Evolutionary conservation across 2,113 vertebrate species (phyloP), one percentile per base, ranked within the genome.

Genomic region (Serinus canaria): DNA sequence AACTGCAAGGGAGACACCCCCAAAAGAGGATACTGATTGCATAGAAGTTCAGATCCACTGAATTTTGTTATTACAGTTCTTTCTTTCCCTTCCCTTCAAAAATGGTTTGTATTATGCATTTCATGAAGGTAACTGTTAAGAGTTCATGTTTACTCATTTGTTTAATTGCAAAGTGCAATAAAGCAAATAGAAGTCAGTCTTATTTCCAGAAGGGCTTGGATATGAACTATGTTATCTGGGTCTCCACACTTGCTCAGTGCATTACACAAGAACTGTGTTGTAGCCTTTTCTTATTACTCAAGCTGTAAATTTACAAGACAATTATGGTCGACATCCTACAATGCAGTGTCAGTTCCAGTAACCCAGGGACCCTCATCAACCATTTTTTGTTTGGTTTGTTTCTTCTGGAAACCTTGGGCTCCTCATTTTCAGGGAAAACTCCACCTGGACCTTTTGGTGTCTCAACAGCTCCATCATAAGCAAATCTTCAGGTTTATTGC

Each of bases 401-500:
- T 68, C 79, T 92, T 96, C 70, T 72, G 72, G 55, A 73, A 91
- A 73, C 35, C 43, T 55, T 75, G 37, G 37, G 13, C 58, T 87
- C 58, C 63, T n/a, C 43, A 62, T 81, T 85, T 82, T 70, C 35
- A 56, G 67, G 24, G 62, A 53, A 88, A 96, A 58, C 28, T 81
- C 91, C 72, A 97, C 97, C 95, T 97, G 95, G 60, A 92, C 75
- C 35, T 66, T 63, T 87, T 39, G 74, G 87, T 70, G 74, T 87
- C 87, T 96, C 81, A 97, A 96, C 95, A 97, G 96, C 77, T 96
- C 96, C 96, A 87, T 60, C 85, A 92, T 95, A 97, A 98, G 97
- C 96, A 97, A 97, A 95, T 94, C 67, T 62, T 78, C 37, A 94
- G 85, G 87, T 95, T 98, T 98, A 98, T 96, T 98, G 95, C 96